These are phyloP conservation scores for Limulus polyphemus DNA, from an alignment of 2,888 invertebrate species.

Conservation along the genomic window DNA sequence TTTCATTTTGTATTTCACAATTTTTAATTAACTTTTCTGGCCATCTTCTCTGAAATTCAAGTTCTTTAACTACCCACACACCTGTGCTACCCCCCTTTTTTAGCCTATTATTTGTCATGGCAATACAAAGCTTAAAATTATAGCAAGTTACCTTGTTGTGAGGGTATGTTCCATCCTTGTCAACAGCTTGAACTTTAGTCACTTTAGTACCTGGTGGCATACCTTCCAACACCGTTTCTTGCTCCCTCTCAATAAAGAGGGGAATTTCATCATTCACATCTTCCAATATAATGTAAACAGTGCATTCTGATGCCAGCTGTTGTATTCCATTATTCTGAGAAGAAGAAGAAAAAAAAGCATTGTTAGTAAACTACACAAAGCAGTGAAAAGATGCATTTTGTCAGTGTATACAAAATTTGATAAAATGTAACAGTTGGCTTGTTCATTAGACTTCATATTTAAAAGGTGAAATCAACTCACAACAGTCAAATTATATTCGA, in stretches of 20 bases:
- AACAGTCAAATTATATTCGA: no score
- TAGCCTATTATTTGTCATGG: no score
- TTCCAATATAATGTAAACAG: constrained; percentile 81
- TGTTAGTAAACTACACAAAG: not conserved
- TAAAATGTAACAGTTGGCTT: no score
- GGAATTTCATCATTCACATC: constrained; percentile 97
- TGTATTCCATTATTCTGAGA: constrained; percentile 84
- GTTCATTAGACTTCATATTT: no score
- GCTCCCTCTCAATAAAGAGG: constrained; percentile 84
- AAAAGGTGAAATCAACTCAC: no score
- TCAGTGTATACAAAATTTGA: no score
- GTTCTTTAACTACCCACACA: no score
- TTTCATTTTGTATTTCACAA: no score
- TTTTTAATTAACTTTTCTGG: no score
- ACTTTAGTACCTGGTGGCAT: constrained; percentile 90
- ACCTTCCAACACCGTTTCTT: constrained; percentile 87
- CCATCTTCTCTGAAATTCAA: no score
- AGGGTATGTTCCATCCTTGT: constrained; percentile 87
- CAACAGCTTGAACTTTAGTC: constrained; percentile 89
- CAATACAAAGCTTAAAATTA: not conserved
- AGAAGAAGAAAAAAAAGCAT: constrained; percentile 6
- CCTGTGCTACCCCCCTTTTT: no score
- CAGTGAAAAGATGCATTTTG: no score
- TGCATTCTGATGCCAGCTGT: constrained; percentile 85
- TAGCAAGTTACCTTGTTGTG: constrained; percentile 67